Conservation (phyloP, 2,113 vertebrate genomes). For the Scortum barcoo region DNA sequence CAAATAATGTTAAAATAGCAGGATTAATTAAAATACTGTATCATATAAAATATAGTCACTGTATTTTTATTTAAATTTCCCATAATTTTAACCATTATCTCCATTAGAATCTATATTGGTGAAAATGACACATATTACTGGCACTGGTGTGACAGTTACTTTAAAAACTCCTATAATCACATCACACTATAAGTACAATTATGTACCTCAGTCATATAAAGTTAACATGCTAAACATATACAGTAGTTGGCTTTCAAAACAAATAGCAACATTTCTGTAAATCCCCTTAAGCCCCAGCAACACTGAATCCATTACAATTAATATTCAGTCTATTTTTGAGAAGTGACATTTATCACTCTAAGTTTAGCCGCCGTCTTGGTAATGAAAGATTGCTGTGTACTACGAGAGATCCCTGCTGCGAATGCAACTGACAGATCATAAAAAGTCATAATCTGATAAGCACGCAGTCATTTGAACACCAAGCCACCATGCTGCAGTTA, state of each 20-base stretch:
- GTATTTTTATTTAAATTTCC: background rate
- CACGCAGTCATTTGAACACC: slow-evolving; percentile 20
- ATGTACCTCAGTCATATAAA: background rate
- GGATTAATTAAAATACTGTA: background rate
- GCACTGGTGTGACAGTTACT: background rate
- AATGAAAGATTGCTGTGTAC: slow-evolving; percentile 49
- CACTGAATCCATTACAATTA: slow-evolving; percentile 42
- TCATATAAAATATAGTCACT: background rate
- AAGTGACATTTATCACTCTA: slow-evolving; percentile 59
- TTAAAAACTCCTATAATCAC: no score
- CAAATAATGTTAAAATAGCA: background rate
- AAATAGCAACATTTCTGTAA: slow-evolving; percentile 32
- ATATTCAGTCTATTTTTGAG: slow-evolving; percentile 54
- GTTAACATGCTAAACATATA: background rate
- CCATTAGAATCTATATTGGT: background rate
- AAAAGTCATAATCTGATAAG: slow-evolving; percentile 48
- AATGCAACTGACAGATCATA: slow-evolving; percentile 59
- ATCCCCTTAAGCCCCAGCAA: slow-evolving; percentile 27
- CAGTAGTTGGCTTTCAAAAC: background rate
- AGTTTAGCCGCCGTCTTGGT: slow-evolving; percentile 51
- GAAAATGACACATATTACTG: background rate
- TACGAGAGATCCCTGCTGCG: slow-evolving; percentile 16
- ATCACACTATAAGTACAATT: background rate
- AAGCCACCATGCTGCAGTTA: background rate
- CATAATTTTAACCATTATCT: background rate